These are phyloP conservation scores for Holothuria scabra DNA, from an alignment of 53 echinoderm and acorn worm genomes.

Conservation along the genomic window DNA sequence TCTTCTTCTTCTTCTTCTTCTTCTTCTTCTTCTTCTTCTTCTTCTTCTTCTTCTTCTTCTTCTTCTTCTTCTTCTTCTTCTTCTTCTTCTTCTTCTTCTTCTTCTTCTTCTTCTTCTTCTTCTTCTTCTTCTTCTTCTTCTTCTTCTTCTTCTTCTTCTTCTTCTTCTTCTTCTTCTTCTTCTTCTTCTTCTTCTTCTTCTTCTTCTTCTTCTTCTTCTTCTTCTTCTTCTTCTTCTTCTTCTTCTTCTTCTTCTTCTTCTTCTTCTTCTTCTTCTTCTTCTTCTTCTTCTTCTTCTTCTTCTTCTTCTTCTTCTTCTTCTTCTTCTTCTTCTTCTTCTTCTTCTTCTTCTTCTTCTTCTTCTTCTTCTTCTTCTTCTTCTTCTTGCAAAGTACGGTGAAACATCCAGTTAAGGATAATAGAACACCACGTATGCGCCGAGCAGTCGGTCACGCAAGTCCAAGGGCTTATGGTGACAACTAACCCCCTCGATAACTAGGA, in stretches of 20 bases:
- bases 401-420: no score
- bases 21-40: constrained; percentile 8
- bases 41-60: constrained; percentile 12
- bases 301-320: constrained; percentile 12
- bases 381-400: no score
- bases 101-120: constrained; percentile 9
- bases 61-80: constrained; percentile 12
- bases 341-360: constrained; percentile 12
- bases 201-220: constrained; percentile 8
- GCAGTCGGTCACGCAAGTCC: no score
- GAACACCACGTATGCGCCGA: no score
- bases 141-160: constrained; percentile 12
- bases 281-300: constrained; percentile 12
- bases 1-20: constrained; percentile 5
- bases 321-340: constrained; percentile 12
- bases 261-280: constrained; percentile 12
- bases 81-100: constrained; percentile 8
- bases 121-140: constrained; percentile 9
- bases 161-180: constrained; percentile 5
- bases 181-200: constrained; percentile 5
- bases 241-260: constrained; percentile 5
- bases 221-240: constrained; percentile 12
- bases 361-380: constrained; percentile 12
- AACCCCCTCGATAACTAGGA: no score
- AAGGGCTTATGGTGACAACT: no score